Evolutionary conservation across 64 coral and sea anemone species (phyloP), one percentile per base, ranked within the genome.

Genomic region (Stichodactyla helianthus): DNA sequence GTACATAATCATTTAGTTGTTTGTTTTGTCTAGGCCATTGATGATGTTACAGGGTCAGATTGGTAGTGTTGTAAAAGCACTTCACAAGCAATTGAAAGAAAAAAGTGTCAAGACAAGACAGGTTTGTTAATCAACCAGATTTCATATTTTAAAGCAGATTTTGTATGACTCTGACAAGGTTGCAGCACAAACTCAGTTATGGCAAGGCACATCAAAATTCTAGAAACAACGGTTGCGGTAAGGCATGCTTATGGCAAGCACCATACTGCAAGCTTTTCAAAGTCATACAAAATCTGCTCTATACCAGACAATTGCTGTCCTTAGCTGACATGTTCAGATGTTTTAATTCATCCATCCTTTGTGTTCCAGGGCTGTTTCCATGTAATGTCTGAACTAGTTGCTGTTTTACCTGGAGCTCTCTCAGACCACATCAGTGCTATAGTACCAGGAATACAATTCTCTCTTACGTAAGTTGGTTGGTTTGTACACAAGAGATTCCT

Each of bases 31-130:
- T 53, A 99, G 97, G 9, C 97, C 97, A 26, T 86, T 99, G 16
- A 95, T 89, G 59, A 82, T 99, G 12, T 77, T 99, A 0, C 89
- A 91, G 23, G 55, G 54, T 35, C 97, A 99, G 77, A 94, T 99
- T 14, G 93, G 83, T 16, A 83, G 84, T 22, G 93, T 99, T 83
- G 97, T 99, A 50, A 99, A 90, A 90, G 97, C 97, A 59, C 74
- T 99, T 44, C 93, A 99, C 67, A 99, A 95, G 87, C 97, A 99
- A 26, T 63, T 99, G 20, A 92, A 86, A 79, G 97, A 99, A 57
- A 99, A 99, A 58, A 99, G 97, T 92, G 93, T 99, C 31, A 99
- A 99, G 82, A 99, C 97, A 60, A 89, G 97, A 95, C 97, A 99
- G 97, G 97, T 89, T 82, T 78, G 27, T 74, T 9, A 74, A 15